phyloP scores from a whole-genome alignment of 2,113 vertebrate species.

The Brachyhypopomus occidentalis region DNA sequence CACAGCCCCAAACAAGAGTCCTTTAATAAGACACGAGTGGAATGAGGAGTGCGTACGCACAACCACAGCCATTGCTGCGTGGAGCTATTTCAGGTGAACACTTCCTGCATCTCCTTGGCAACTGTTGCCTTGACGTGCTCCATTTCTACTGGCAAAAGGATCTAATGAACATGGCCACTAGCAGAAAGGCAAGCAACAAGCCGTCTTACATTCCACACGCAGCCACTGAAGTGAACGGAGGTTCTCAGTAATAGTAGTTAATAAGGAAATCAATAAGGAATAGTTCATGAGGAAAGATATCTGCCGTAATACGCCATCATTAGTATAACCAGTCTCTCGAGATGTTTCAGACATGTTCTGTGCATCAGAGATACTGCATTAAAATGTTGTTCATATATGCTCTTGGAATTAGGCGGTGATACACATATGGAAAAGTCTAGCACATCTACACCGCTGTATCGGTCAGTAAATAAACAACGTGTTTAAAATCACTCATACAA shows the following conservation, averaged over 20 bases:
- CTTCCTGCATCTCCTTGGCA: constrained; percentile 51
- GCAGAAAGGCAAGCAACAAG: constrained; percentile 5
- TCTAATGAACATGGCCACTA: constrained; percentile 30
- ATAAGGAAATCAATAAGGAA: neutral
- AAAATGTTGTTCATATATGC: too few relatives aligned
- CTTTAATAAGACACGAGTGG: constrained; percentile 44
- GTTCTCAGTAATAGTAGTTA: neutral
- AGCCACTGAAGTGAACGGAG: neutral
- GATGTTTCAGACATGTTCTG: too few relatives aligned
- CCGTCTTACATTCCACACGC: neutral
- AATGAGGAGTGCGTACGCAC: constrained; percentile 14
- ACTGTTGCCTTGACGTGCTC: constrained; percentile 44
- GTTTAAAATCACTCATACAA: neutral
- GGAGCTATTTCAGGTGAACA: constrained; percentile 57
- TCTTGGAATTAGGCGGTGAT: too few relatives aligned
- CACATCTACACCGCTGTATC: neutral
- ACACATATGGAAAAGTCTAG: too few relatives aligned
- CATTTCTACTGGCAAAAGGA: constrained; percentile 2
- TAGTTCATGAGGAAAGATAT: neutral
- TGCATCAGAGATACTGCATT: too few relatives aligned
- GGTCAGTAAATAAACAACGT: neutral
- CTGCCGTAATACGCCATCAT: neutral
- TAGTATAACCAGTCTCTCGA: neutral
- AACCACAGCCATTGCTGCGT: constrained; percentile 12
- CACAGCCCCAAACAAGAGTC: constrained; percentile 10